A percentile compares a stretch with the other conserved stretches of the same genome.
These are phyloP conservation scores for Marcusenius ussheri DNA, from an alignment of 2,113 vertebrate genomes.

Conservation along the genomic window DNA sequence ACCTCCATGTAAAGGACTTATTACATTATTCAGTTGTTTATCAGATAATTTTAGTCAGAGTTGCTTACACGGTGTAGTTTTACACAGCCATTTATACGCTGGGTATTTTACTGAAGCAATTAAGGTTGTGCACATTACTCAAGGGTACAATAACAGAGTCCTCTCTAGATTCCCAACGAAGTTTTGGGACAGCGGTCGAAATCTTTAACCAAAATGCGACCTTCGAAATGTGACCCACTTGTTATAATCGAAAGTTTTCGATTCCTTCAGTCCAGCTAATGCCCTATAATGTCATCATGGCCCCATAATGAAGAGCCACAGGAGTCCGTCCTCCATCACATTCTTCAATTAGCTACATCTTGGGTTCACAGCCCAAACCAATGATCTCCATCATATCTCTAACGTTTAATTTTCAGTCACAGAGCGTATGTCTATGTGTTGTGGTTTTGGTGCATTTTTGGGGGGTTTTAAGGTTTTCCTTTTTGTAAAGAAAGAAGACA, in stretches of 20 bases:
- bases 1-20: neutral
- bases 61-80: neutral
- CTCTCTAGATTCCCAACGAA: neutral
- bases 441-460: slow-evolving; percentile 21
- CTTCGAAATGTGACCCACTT: neutral
- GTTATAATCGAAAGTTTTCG: neutral
- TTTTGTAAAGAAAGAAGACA: slow-evolving; percentile 11
- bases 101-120: neutral
- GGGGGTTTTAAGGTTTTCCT: slow-evolving; percentile 5
- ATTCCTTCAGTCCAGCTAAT: neutral
- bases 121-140: neutral
- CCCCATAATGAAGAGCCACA: neutral
- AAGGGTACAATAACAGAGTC: neutral
- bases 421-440: slow-evolving; percentile 12
- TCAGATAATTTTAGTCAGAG: neutral
- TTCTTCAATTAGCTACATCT: neutral
- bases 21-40: neutral
- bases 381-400: slow-evolving; percentile 8
- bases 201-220: neutral
- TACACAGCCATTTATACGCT: neutral
- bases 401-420: slow-evolving; percentile 28
- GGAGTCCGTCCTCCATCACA: no score
- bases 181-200: neutral
- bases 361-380: neutral
- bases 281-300: neutral